Percentiles rank a stretch among this genome's conserved stretches.
phyloP scores from a whole-genome alignment of 2,888 invertebrate genomes.

The Apotomis capreana region DNA sequence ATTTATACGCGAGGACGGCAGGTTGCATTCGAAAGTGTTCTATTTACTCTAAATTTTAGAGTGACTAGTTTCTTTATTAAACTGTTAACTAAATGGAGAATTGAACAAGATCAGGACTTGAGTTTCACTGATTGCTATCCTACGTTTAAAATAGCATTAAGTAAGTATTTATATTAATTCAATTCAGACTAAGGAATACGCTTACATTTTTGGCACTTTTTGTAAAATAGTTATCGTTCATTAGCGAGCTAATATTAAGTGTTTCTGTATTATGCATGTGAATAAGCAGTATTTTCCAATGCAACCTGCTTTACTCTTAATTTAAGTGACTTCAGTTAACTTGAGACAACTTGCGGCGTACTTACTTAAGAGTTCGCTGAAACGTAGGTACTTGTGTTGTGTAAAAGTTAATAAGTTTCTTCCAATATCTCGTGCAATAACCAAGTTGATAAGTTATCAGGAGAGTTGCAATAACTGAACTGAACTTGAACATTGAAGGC shows the following conservation, averaged over 20 bases:
- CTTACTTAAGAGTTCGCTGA: conserved; percentile 29
- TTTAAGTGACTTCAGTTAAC: conserved; percentile 33
- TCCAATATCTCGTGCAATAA: conserved; percentile 20
- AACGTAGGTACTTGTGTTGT: conserved; percentile 9
- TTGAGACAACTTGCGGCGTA: conserved; percentile 37
- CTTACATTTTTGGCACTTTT: conserved; percentile 41
- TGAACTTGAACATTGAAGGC: conserved; percentile 17
- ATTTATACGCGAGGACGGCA: conserved; percentile 65
- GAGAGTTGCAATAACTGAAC: conserved; percentile 13
- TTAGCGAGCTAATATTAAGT: conserved; percentile 34
- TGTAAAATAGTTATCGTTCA: conserved; percentile 39
- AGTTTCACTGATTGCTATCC: not conserved
- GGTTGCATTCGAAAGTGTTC: conserved; percentile 45
- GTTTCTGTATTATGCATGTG: conserved; percentile 28
- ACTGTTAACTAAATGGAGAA: conserved; percentile 14
- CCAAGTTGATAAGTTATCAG: conserved; percentile 19
- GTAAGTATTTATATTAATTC: conserved; percentile 33
- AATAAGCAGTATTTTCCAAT: conserved; percentile 35
- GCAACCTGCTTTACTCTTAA: conserved; percentile 35
- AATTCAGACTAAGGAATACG: conserved; percentile 36
- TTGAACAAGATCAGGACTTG: conserved; percentile 15
- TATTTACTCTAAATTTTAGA: conserved; percentile 27
- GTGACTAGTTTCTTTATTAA: conserved; percentile 8
- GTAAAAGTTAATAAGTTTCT: conserved; percentile 17
- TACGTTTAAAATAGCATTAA: conserved; percentile 28